Conservation (phyloP, 2,888 invertebrate genomes). For the Zygothrica quintamaculata region DNA sequence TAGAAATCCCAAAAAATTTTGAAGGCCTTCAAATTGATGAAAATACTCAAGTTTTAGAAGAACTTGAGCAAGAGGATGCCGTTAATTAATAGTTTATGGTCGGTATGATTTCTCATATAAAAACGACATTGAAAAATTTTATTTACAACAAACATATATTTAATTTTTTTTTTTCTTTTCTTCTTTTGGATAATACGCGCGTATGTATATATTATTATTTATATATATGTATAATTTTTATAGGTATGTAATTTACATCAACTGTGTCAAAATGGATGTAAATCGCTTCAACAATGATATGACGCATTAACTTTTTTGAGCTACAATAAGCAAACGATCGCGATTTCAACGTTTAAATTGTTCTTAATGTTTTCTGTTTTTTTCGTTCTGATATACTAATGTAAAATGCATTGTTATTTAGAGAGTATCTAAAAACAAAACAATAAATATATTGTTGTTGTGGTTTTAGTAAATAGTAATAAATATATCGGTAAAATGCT, state of each 20-base stretch:
- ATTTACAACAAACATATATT: constrained; percentile 61
- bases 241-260: constrained; percentile 52
- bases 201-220: constrained; percentile 11
- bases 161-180: constrained; percentile 15
- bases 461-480: constrained; percentile 50
- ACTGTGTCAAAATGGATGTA: constrained; percentile 47
- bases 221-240: constrained; percentile 17
- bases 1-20: too few species aligned
- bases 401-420: constrained; percentile 15
- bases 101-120: constrained; percentile 28
- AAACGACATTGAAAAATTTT: constrained; percentile 26
- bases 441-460: constrained; percentile 2
- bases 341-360: constrained; percentile 19
- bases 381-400: not conserved
- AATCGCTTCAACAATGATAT: constrained; percentile 65
- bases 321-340: constrained; percentile 37
- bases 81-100: too few species aligned
- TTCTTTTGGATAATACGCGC: constrained; percentile 15
- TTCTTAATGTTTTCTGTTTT: constrained; percentile 3
- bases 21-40: too few species aligned
- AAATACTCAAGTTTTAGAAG: too few species aligned
- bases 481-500: constrained; percentile 62
- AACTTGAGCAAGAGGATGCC: too few species aligned
- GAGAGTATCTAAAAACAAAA: constrained; percentile 31
- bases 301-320: constrained; percentile 39